phyloP scores from a whole-genome alignment of 2,888 invertebrate species.

The Acheta domesticus region DNA sequence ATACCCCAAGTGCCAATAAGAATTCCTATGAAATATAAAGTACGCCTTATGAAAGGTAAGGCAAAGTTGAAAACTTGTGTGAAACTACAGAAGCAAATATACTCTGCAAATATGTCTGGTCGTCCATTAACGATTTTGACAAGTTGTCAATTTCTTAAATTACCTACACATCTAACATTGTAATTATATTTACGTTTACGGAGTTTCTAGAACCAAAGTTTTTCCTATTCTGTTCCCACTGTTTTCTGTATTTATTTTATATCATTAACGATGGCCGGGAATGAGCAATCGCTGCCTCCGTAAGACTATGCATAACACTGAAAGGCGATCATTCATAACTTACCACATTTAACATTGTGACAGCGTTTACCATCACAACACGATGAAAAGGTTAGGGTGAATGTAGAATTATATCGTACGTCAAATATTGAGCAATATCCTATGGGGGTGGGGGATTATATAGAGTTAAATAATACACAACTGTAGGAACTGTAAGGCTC shows the following conservation, averaged over 20 bases:
- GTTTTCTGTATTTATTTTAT: no score
- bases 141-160: neutral
- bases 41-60: no score
- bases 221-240: no score
- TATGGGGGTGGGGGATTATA: conserved; percentile 11
- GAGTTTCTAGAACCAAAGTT: no score
- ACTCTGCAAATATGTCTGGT: neutral
- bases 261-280: neutral
- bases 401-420: conserved; percentile 10
- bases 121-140: conserved; percentile 1
- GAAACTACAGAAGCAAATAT: no score
- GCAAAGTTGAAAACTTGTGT: no score
- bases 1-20: no score
- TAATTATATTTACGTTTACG: no score
- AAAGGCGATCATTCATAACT: neutral
- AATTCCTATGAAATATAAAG: no score
- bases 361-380: neutral
- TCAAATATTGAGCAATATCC: neutral
- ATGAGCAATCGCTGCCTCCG: neutral
- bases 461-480: neutral
- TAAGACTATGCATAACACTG: neutral
- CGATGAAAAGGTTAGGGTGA: neutral
- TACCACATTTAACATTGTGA: neutral
- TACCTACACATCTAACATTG: no score
- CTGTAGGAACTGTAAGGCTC: conserved; percentile 2